phyloP scores from a whole-genome alignment of 2,797 vertebrate species.

The Nannoperca obscura region DNA sequence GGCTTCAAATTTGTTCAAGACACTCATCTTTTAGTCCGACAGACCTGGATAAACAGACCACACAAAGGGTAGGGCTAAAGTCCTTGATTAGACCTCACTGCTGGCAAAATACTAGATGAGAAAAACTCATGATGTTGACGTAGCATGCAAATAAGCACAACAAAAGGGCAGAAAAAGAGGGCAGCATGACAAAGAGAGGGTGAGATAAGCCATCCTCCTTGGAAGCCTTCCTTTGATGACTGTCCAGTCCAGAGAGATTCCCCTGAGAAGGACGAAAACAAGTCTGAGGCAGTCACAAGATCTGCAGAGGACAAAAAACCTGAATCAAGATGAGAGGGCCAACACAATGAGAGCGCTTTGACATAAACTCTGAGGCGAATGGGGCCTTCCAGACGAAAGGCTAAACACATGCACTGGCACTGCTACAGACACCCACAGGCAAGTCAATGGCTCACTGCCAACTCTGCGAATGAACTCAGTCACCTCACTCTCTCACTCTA shows the following conservation, averaged over 20 bases:
- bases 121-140: conserved; percentile 28
- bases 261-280: conserved; percentile 65
- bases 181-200: conserved; percentile 40
- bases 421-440: conserved; percentile 86
- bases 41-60: conserved; percentile 35
- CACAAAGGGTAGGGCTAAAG: conserved; percentile 27
- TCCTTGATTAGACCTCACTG: conserved; percentile 17
- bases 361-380: conserved; percentile 80
- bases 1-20: conserved; percentile 48
- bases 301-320: conserved; percentile 61
- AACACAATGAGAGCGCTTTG: conserved; percentile 80
- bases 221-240: conserved; percentile 66
- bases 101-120: conserved; percentile 25
- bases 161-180: conserved; percentile 44
- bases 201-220: conserved; percentile 52
- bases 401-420: conserved; percentile 87
- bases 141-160: conserved; percentile 37
- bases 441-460: conserved; percentile 82
- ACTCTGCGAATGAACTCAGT: conserved; percentile 82
- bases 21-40: conserved; percentile 30
- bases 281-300: conserved; percentile 77
- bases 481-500: conserved; percentile 76
- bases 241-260: conserved; percentile 61
- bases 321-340: conserved; percentile 76
- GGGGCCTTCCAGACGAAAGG: conserved; percentile 84